Evolutionary conservation across 2,797 vertebrate species (phyloP).

Genomic region (Sphenodon punctatus): DNA sequence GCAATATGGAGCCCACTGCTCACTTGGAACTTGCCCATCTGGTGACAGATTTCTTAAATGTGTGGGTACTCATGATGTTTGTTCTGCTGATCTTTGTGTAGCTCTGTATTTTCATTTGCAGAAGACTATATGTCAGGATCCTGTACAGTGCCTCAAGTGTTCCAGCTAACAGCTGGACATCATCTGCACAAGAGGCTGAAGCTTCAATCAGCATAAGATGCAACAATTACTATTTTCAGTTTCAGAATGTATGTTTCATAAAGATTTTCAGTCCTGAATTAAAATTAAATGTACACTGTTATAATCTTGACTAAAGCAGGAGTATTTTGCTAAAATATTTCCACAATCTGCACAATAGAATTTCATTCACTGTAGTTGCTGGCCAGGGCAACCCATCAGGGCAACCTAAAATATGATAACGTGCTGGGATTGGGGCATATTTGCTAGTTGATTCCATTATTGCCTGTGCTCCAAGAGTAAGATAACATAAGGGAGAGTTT

Average conservation of each 20-base stretch:
- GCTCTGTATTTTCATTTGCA: background rate
- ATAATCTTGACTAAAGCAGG: background rate
- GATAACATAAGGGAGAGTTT: background rate
- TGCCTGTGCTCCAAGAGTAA: background rate
- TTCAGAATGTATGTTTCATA: conserved; percentile 9
- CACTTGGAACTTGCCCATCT: background rate
- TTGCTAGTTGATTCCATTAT: background rate
- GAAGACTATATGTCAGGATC: background rate
- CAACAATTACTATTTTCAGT: background rate
- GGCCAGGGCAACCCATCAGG: background rate
- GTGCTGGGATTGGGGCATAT: background rate
- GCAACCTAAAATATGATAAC: background rate
- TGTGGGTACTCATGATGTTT: background rate
- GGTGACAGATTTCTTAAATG: background rate
- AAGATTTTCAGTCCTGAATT: conserved; percentile 5
- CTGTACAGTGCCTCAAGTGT: background rate
- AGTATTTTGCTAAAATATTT: background rate
- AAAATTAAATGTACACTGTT: background rate
- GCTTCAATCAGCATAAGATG: background rate
- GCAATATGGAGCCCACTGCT: background rate
- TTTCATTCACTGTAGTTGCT: background rate
- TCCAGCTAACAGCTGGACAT: background rate
- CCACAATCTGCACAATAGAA: background rate
- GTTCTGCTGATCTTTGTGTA: background rate
- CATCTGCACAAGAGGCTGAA: too few relatives aligned